Base-by-base conservation (phyloP, 2,888 invertebrate genomes). In the Alsophila aescularia region DNA sequence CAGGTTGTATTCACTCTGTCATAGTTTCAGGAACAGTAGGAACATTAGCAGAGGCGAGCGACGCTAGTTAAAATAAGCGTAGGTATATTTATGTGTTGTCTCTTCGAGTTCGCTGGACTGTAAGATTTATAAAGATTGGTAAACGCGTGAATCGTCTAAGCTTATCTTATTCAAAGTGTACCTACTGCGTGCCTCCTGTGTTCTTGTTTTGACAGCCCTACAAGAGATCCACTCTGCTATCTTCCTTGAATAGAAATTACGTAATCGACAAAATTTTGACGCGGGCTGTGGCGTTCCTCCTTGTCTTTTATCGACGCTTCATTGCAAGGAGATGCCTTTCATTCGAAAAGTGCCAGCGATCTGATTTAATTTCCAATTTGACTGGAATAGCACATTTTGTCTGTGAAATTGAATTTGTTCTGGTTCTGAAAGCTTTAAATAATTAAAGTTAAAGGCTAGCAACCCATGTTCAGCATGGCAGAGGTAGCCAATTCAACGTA, bases 191-290 rank as follows among this genome's bases (percentile, higher is more conserved):
- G 29, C 18, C 36, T 50, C 7, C 42, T 36, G 34, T 31, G 27
- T 37, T 31, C 34, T 69, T 15, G 14, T 80, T 78, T 8, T 72
- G 72, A 65, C 71, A 73, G 58, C 69, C 73, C 72, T 72, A 66
- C 62, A 62, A 56, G 58, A 70, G 59, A 72, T 67, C 64, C 62
- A 66, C 64, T 76, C 58, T 66, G 66, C 66, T 66, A 67, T 77
- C 70, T 77, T 77, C 77, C 84, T 83, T 83, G 83, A 86, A 87
- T 84, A 77, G 78, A 79, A 83, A 85, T 83, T 76, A 79, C 78
- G 78, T 72, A 77, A 83, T 83, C 79, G 75, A 64, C 67, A 67
- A 72, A 75, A 82, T 77, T 79, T 80, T 73, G 77, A 80, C 78
- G 75, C 77, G 78, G 73, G 74, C 73, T 71, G 69, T 60, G 70